These are phyloP conservation scores for Lycia hirtaria DNA, from an alignment of 2,888 invertebrate genomes.

Conservation along the genomic window DNA sequence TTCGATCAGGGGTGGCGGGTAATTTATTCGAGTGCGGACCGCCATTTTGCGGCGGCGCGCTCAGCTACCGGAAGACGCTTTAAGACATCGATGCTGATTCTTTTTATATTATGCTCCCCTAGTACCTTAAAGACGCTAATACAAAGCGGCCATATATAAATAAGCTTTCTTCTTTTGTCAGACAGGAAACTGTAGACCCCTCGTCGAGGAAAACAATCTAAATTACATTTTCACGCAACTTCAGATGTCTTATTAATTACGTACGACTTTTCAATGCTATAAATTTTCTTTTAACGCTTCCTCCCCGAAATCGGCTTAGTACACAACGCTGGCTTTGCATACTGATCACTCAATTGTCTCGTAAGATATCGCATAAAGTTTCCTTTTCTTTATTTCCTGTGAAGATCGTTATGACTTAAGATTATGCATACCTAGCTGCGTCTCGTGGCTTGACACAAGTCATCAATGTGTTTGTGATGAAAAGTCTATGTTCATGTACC, in stretches of 20 bases:
- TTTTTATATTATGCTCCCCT: slow-evolving; percentile 84
- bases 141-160: slow-evolving; percentile 84
- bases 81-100: slow-evolving; percentile 86
- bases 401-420: slow-evolving; percentile 26
- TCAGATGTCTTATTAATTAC: slow-evolving; percentile 86
- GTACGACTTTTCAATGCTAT: slow-evolving; percentile 84
- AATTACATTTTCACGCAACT: slow-evolving; percentile 86
- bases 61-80: slow-evolving; percentile 80
- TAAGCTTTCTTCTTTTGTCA: slow-evolving; percentile 76
- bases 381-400: slow-evolving; percentile 47
- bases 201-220: slow-evolving; percentile 81
- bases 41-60: slow-evolving; percentile 82
- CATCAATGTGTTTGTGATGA: no score
- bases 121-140: slow-evolving; percentile 84
- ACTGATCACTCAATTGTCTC: slow-evolving; percentile 74
- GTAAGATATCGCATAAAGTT: slow-evolving; percentile 52
- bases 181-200: slow-evolving; percentile 76
- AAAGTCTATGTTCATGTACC: no score
- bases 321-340: slow-evolving; percentile 74
- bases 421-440: no score
- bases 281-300: slow-evolving; percentile 84
- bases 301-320: slow-evolving; percentile 78
- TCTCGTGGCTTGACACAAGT: no score
- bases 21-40: slow-evolving; percentile 85
- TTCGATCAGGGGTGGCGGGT: slow-evolving; percentile 76